Conservation (phyloP, 2,888 invertebrate species). For the Diplolepis rosae region DNA sequence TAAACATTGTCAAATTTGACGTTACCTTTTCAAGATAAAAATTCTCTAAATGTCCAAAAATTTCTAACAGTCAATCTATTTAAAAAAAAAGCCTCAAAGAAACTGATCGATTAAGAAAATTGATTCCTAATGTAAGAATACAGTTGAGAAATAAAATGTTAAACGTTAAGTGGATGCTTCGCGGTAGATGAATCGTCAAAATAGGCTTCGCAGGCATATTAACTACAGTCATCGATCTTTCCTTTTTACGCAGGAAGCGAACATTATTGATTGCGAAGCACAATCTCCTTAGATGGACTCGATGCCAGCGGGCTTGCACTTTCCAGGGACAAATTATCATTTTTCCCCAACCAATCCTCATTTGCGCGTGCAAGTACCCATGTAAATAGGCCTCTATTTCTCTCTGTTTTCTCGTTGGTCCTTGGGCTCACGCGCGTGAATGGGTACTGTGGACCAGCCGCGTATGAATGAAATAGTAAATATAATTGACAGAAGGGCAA, state of each 20-base stretch:
- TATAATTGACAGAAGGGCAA: slow-evolving; percentile 70
- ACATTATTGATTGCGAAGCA: slow-evolving; percentile 47
- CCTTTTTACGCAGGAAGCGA: slow-evolving; percentile 48
- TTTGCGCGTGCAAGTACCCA: slow-evolving; percentile 36
- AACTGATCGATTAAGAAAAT: too few relatives aligned
- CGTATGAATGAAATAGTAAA: slow-evolving; percentile 70
- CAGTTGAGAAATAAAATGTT: too few relatives aligned
- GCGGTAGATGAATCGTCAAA: not conserved
- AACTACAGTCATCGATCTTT: slow-evolving; percentile 19
- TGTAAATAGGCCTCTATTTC: slow-evolving; percentile 31
- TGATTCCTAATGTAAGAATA: too few relatives aligned
- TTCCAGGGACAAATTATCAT: slow-evolving; percentile 49
- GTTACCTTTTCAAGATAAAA: too few relatives aligned
- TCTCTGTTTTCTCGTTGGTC: slow-evolving; percentile 41
- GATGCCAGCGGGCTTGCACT: slow-evolving; percentile 45
- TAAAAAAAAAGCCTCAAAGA: too few relatives aligned
- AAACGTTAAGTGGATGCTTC: too few relatives aligned
- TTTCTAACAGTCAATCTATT: too few relatives aligned
- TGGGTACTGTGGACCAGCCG: slow-evolving; percentile 63
- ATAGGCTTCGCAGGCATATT: not conserved
- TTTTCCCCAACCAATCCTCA: slow-evolving; percentile 35
- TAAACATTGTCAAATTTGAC: too few relatives aligned
- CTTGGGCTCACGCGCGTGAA: slow-evolving; percentile 60
- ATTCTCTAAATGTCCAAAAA: too few relatives aligned
- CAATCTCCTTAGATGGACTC: slow-evolving; percentile 48